phyloP scores from a whole-genome alignment of 2,113 vertebrate genomes.

The Synodontis membranacea region DNA sequence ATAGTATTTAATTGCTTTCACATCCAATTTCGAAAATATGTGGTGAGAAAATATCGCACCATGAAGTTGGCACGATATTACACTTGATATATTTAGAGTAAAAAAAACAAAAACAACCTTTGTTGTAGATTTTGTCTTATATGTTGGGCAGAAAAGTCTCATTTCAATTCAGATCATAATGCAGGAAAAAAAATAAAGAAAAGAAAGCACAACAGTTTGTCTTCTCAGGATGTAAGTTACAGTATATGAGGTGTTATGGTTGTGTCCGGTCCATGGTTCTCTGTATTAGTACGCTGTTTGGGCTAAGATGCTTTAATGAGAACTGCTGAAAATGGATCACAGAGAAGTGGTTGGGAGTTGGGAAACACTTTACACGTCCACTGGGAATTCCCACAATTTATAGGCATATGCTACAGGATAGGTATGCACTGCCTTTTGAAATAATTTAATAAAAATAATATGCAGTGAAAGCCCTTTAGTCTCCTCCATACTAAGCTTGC shows the following conservation, averaged over 20 bases:
- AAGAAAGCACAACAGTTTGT: background rate
- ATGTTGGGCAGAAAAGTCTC: background rate
- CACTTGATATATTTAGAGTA: background rate
- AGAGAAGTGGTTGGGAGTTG: conserved; percentile 53
- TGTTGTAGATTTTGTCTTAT: background rate
- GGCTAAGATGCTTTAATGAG: conserved; percentile 48
- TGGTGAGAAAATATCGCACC: conserved; percentile 56
- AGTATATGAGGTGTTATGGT: background rate
- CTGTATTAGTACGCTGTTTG: conserved; percentile 52
- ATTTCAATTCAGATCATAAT: background rate
- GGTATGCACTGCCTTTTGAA: conserved; percentile 31
- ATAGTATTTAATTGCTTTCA: conserved; percentile 72
- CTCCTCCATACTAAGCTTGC: background rate
- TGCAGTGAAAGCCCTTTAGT: background rate
- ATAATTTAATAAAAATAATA: background rate
- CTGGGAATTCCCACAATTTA: conserved; percentile 57
- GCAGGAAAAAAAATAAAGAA: background rate
- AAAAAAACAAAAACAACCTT: background rate
- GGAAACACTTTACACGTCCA: conserved; percentile 58
- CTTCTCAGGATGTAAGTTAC: background rate
- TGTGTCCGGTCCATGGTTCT: conserved; percentile 35
- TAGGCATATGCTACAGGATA: conserved; percentile 58
- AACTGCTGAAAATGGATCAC: conserved; percentile 52
- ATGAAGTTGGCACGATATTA: background rate
- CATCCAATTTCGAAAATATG: conserved; percentile 64